Conservation (phyloP, 2,888 invertebrate genomes). For the Phlogophora meticulosa region DNA sequence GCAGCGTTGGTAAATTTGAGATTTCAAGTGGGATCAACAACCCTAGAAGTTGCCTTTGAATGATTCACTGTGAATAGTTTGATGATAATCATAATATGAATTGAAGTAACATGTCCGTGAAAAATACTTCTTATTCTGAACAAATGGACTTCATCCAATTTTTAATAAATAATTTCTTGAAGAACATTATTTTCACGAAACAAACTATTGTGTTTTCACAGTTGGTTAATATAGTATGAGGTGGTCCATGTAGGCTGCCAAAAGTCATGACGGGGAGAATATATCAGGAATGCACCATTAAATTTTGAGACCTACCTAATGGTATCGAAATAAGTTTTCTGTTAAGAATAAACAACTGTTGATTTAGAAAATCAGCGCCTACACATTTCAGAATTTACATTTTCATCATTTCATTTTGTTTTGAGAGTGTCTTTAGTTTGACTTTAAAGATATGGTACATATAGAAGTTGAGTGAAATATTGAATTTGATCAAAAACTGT, state of each 20-base stretch:
- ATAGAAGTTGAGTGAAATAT: neutral
- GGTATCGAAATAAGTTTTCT: constrained; percentile 9
- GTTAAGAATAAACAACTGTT: constrained; percentile 23
- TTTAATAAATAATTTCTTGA: constrained; percentile 12
- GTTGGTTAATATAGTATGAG: constrained; percentile 6
- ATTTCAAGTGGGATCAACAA: constrained; percentile 53
- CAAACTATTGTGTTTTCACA: constrained; percentile 15
- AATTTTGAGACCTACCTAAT: neutral
- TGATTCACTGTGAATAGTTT: constrained; percentile 17
- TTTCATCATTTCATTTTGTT: constrained; percentile 4
- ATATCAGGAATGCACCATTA: constrained; percentile 21
- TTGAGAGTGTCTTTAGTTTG: constrained; percentile 7
- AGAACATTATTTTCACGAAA: neutral
- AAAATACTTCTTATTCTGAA: neutral
- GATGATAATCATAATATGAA: neutral
- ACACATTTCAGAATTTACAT: constrained; percentile 1
- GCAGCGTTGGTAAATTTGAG: constrained; percentile 21
- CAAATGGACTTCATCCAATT: constrained; percentile 2
- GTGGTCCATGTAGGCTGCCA: constrained; percentile 12
- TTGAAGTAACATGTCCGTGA: constrained; percentile 1
- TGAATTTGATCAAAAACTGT: neutral
- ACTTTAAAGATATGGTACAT: constrained; percentile 10
- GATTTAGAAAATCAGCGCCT: constrained; percentile 4
- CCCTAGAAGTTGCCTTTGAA: constrained; percentile 47
- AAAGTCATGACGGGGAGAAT: constrained; percentile 22